Evolutionary conservation across 1,140 invertebrate species (phyloP), one percentile per base, ranked within the genome.

Genomic region (Anoplophora glabripennis): DNA sequence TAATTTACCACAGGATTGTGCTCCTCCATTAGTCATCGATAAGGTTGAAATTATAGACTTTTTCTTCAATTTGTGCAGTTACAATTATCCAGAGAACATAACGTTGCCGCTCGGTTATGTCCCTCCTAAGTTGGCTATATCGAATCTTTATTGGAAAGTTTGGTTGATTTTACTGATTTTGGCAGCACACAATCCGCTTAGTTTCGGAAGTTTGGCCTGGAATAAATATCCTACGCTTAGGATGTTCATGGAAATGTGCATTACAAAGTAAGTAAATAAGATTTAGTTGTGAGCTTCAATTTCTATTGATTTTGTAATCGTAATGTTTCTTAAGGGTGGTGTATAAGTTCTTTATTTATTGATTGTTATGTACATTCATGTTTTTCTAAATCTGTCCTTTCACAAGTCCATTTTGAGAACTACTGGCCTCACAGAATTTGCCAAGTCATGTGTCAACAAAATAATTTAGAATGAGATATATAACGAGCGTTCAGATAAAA

Each of bases 181-280:
- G 45, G 86, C 89, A 34, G 93, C 93, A 7, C 94, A 96, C 74
- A 98, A 98, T 84, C 93, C 95, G 0, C 78, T 81, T 0, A 85
- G 85, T 11, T 93, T 97, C 78, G 96, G 95, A 1, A 83, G 84
- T 59, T 78, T 88, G 45, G 92, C 88, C 18, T 97, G 94, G 88
- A 86, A 89, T 67, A 88, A 88, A 60, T 98, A 96, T 79, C 93
- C 94, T n/a, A 97, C 90, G 45, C 80, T 98, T 47, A 83, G 91
- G 66, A 88, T 87, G 58, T 80, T 98, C 40, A 97, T 98, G 83
- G 94, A 99, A 81, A 96, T 96, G 89, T 95, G 93, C 68, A 98
- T 99, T 68, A 98, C 95, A 7, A 95, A 93, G 85, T 90, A 79
- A 78, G 79, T 65, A 35, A n/a, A n/a, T n/a, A n/a, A n/a, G n/a